Base-by-base conservation (phyloP, 1,140 invertebrate genomes). In the Acromyrmex echinatior region DNA sequence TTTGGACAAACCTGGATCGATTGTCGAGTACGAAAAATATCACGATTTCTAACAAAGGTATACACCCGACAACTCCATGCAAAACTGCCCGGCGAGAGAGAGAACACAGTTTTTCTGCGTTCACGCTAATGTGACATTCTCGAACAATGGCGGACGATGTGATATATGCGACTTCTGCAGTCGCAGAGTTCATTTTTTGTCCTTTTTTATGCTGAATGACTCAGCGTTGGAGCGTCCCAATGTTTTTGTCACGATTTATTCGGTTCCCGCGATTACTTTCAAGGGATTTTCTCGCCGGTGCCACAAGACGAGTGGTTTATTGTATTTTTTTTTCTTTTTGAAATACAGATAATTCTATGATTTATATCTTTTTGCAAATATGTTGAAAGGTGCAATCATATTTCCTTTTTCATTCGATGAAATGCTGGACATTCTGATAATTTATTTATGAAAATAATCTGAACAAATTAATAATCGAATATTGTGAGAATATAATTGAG, bases 201-300 rank as follows among this genome's bases (percentile, higher is more conserved):
- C 1, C 2, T 78, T 49, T 56, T 84, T 63, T 51, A 35, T 51
- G 39, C 4, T 9, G 25, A 70, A 74, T 63, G 70, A 82, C 31
- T 63, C 25, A 35, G 21, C 25, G 56, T 62, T 62, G 39, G n/a
- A 76, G 16, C 56, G 18, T 31, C 25, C 18, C 78, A n/a, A 49
- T 49, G 56, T 82, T 82, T 82, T 82, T 82, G 39, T 9, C 25
- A 14, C 25, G 18, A 73, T 82, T 82, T 82, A 73, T 73, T 68
- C 66, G n/a, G 12, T 56, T 10, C 25, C 7, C n/a, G 49, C 14
- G 66, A 82, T 63, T 74, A 63, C n/a, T 45, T 74, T 76, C 56
- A 45, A 9, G n/a, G 18, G 6, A 74, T 51, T 84, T 31, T 84
- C 70, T 62, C 28, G 71, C n/a, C 9, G 14, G 35, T 49, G 39